These are phyloP conservation scores for Leiothrix lutea DNA, from an alignment of 2,113 vertebrate species.

Conservation along the genomic window DNA sequence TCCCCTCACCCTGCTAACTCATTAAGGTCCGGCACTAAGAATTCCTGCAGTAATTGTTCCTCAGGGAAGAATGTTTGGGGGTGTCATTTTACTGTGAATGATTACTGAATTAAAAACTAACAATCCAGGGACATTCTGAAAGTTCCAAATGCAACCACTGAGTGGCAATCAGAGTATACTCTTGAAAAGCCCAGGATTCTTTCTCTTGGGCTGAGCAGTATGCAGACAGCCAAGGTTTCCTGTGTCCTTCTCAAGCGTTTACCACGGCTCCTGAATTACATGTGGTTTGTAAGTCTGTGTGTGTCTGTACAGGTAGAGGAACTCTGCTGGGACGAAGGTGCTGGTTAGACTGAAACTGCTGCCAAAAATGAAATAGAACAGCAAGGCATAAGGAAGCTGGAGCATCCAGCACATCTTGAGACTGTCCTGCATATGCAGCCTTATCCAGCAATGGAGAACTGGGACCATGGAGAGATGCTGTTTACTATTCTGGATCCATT, in stretches of 20 bases:
- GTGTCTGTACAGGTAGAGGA: background rate
- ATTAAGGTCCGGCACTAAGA: background rate
- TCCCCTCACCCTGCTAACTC: background rate
- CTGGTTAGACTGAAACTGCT: background rate
- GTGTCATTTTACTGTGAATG: background rate
- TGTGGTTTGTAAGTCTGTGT: background rate
- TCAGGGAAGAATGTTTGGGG: too few relatives aligned
- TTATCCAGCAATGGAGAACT: background rate
- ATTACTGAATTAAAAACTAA: background rate
- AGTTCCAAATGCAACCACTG: background rate
- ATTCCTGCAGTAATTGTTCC: background rate
- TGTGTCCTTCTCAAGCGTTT: background rate
- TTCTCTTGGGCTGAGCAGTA: background rate
- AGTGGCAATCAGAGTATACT: background rate
- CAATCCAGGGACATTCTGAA: background rate
- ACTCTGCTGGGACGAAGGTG: background rate
- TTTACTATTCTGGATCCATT: background rate
- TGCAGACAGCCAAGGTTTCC: background rate
- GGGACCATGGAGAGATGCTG: fast-evolving
- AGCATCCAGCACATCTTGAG: background rate
- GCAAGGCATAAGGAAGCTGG: background rate
- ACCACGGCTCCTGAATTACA: background rate
- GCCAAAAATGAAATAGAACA: background rate
- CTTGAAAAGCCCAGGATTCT: background rate
- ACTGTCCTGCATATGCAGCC: too few relatives aligned